Conservation (phyloP, 2,797 vertebrate genomes). For the Harpagifer antarcticus region DNA sequence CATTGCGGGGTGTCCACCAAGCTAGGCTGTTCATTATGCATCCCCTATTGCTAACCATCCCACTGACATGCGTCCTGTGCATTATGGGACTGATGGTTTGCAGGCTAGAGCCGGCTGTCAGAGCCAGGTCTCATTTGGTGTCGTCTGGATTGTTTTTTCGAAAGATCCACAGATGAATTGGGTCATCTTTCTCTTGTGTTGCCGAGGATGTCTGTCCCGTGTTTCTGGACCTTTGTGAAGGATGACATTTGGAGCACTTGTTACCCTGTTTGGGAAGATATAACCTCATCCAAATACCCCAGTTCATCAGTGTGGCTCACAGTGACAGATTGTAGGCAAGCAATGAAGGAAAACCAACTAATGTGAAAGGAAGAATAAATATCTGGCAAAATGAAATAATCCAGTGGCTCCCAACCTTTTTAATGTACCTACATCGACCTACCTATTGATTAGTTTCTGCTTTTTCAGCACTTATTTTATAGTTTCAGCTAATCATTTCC, state of each 20-base stretch:
- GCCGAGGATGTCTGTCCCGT: constrained; percentile 42
- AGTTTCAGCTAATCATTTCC: neutral
- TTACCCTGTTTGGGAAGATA: constrained; percentile 39
- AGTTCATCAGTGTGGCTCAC: constrained; percentile 45
- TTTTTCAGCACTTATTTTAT: neutral
- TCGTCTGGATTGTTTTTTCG: constrained; percentile 63
- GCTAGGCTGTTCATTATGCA: constrained; percentile 79
- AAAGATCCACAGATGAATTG: constrained; percentile 72
- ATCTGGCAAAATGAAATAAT: constrained; percentile 32
- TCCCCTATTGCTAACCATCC: constrained; percentile 77
- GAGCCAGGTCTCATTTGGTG: constrained; percentile 78
- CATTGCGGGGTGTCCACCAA: constrained; percentile 59
- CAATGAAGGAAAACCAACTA: constrained; percentile 12
- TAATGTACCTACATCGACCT: neutral
- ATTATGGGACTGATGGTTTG: constrained; percentile 78
- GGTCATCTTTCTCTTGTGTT: constrained; percentile 73
- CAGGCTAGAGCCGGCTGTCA: constrained; percentile 76
- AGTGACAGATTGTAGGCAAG: constrained; percentile 35
- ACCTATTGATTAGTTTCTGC: neutral
- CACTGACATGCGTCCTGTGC: constrained; percentile 80
- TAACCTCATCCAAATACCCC: constrained; percentile 39
- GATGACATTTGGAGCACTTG: constrained; percentile 63
- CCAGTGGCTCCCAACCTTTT: neutral
- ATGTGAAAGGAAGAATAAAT: constrained; percentile 20
- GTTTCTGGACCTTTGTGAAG: constrained; percentile 64